These are phyloP conservation scores for Steinernema feltiae DNA, from an alignment of 1,140 invertebrate species.

Conservation along the genomic window DNA sequence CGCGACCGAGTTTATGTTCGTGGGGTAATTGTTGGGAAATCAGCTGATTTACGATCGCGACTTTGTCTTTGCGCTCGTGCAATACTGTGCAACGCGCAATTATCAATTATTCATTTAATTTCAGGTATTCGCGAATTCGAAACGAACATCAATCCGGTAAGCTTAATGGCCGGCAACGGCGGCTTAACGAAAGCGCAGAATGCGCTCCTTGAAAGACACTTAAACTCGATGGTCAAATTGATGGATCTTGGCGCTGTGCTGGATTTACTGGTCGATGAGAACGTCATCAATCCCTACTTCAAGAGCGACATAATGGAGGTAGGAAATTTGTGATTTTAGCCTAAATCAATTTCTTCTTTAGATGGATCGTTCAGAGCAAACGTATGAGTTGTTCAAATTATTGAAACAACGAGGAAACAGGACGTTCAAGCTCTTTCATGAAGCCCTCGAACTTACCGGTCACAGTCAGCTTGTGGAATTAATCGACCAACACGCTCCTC, in stretches of 20 bases:
- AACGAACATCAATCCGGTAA: background rate
- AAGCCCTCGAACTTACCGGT: background rate
- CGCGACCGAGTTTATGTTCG: background rate
- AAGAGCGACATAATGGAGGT: background rate
- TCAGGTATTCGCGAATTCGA: background rate
- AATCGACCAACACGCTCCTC: background rate
- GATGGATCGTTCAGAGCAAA: background rate
- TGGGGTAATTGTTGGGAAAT: background rate
- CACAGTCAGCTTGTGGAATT: background rate
- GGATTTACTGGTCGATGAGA: background rate
- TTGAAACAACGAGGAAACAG: background rate
- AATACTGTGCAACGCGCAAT: too few species aligned
- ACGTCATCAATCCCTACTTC: background rate
- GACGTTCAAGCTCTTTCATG: background rate
- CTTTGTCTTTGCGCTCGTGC: background rate
- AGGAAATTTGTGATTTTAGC: background rate
- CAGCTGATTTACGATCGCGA: constrained; percentile 1
- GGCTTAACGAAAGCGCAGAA: background rate
- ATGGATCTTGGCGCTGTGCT: background rate
- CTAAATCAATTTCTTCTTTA: background rate
- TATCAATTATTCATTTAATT: background rate
- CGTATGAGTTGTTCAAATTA: background rate
- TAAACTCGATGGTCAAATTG: background rate
- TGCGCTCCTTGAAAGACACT: background rate
- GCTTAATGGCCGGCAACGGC: background rate